Base-by-base conservation (phyloP, 2,113 vertebrate species). In the Osmerus mordax region DNA sequence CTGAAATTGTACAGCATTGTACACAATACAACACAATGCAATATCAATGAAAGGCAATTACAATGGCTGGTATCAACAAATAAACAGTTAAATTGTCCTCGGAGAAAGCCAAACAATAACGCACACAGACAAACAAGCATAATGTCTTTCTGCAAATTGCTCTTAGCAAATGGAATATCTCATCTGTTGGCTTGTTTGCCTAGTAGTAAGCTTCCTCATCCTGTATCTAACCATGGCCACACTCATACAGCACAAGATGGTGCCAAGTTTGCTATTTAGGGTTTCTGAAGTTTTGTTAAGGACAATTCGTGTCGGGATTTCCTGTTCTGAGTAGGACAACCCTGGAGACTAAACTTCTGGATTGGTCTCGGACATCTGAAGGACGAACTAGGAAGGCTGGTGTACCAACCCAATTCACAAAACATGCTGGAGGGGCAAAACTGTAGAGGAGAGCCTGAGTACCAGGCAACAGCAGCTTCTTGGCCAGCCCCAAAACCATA, bases 341-440 rank as follows among this genome's bases (percentile, higher is more conserved):
- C 83, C 71, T 76, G 71, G 83, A 74, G 75, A 87, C 73, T 77
- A 74, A 84, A 90, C 51, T 70, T 53, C 76, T 76, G 84, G 87
- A 87, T 87, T 16, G 59, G 67, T 63, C 78, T 78, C 77, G 72
- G 76, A 82, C 73, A 82, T 19, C 81, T 67, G 74, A 78, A 66
- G 81, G 84, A 83, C 88, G 89, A 90, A 86, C 83, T 74, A 76
- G 86, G 79, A 87, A 41, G 2, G 9, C n/a, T 9, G 11, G 18
- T 21, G n/a, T 65, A 54, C 25, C 73, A 72, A 70, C 60, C 9
- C 9, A 47, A 47, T 47, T 47, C 53, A 64, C 65, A 8, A n/a
- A 73, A 41, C 47, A 47, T 41, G 63, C 65, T 77, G 55, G 21
- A 76, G 32, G 69, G 62, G 56, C 52, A 69, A 18, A 21, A 77